These are phyloP conservation scores for Mayetiola destructor DNA, from an alignment of 2,888 invertebrate species.

Conservation along the genomic window DNA sequence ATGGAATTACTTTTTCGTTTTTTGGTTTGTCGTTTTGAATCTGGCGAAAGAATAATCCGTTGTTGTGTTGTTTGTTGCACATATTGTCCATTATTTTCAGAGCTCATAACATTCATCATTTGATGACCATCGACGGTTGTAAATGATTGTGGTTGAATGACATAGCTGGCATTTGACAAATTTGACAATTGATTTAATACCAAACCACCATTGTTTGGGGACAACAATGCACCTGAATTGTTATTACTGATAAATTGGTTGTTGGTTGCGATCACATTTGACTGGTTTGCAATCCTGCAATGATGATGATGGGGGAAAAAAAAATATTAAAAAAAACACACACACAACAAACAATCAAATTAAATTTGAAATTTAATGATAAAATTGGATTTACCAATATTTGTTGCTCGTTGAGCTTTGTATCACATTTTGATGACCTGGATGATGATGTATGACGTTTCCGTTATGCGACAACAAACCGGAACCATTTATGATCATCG, in stretches of 20 bases:
- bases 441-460: conserved; percentile 18
- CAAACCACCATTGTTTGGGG: conserved; percentile 30
- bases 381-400: conserved; percentile 19
- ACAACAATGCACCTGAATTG: conserved; percentile 21
- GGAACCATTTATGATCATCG: conserved; percentile 18
- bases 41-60: conserved; percentile 47
- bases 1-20: conserved; percentile 48
- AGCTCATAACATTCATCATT: conserved; percentile 42
- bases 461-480: conserved; percentile 14
- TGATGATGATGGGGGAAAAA: not conserved
- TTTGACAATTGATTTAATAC: conserved; percentile 60
- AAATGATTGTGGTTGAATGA: conserved; percentile 51
- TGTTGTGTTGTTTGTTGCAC: conserved; percentile 22
- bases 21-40: conserved; percentile 52
- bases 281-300: no score
- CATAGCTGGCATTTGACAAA: conserved; percentile 40
- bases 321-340: conserved; percentile 16
- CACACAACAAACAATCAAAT: no score
- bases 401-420: conserved; percentile 15
- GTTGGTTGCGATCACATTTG: conserved; percentile 16
- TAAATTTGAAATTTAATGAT: conserved; percentile 21
- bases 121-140: conserved; percentile 61
- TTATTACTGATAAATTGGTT: conserved; percentile 14
- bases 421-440: conserved; percentile 20
- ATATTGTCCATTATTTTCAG: conserved; percentile 31